Base-by-base conservation (phyloP, 2,888 invertebrate species). In the Watsonalla cultraria region DNA sequence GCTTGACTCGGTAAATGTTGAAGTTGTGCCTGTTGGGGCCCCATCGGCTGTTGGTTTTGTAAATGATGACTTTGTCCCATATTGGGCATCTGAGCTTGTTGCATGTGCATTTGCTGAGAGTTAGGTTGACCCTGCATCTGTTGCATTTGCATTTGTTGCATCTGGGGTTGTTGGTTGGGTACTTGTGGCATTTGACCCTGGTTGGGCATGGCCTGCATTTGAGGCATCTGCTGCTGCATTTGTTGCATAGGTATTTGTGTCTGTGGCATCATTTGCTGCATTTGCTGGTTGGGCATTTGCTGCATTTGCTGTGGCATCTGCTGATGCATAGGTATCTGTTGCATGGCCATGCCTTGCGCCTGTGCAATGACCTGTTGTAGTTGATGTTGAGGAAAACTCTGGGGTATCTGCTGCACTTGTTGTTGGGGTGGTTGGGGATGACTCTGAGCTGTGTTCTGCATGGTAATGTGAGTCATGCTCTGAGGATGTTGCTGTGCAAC, bases 301-400 rank as follows among this genome's bases (percentile, higher is more conserved):
- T 91, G 90, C 85, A 91, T 86, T 66, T 91, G 91, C 65, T 92
- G 92, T 14, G 91, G 88, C 72, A 90, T 87, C 64, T 88, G 90
- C 64, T 91, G 91, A 57, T 91, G 90, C 86, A 91, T 90, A 37
- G 91, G 91, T 61, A 91, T 87, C 66, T 91, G 91, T 68, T 91
- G 91, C 84, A 91, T 89, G 6, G 49, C 14, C 14, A 37, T 90
- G 47, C 84, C 89, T 68, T 91, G 91, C 5, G 89, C 78, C 65
- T 90, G 91, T 46, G 90, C 86, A 54, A 91, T 89, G 45, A 90
- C 89, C 78, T 91, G 91, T 61, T 92, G 91, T 48, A 92, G 64
- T 64, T 92, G 92, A 67, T 90, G 90, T 64, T 91, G 92, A 0
- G 92, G 90, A 70, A 90, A 91, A 69, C 91, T 92, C 70, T 92